Evolutionary conservation across 2,888 invertebrate species (phyloP), one percentile per base, ranked within the genome.

Genomic region (Diloba caeruleocephala): DNA sequence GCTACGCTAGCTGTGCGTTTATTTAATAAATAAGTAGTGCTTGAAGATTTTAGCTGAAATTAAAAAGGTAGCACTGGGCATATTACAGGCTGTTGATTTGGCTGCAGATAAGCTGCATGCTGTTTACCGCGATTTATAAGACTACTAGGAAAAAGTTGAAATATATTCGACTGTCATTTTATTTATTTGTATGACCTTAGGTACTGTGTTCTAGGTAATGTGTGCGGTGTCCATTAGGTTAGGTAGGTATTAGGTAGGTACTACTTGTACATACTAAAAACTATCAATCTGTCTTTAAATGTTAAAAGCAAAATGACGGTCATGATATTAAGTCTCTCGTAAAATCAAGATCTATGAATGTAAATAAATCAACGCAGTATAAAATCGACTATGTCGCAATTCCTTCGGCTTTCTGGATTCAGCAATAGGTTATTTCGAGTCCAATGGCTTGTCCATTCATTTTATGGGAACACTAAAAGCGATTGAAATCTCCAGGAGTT

Each of bases 401-500:
- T 58, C 33, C 55, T 58, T 53, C 12, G 23, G 29, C 21, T 36
- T 8, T 33, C 29, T 45, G 32, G 55, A 62, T 61, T 57, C 42
- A 53, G 48, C 25, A 23, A 55, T 58, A 51, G 42, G 42, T 45
- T 60, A 61, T 51, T 55, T 53, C 28, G 32, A 60, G 33, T 55
- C 46, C 34, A 55, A 63, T 66, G 41, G 44, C 45, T 48, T 67
- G 71, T 71, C 54, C 54, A 52, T 45, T 53, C 32, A 52, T 63
- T 70, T 64, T 53, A 71, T 61, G 55, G 50, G 29, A 38, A 58
- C 37, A 64, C 26, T 70, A 58, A 58, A 61, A 17, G 31, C 34
- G 34, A 55, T 45, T 50, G 51, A 60, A 54, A 57, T 63, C 54
- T 53, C 12, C 23, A 38, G 32, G 29, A 60, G 21, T 44, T n/a